Base-by-base conservation (phyloP, 2,113 vertebrate species). In the Gnathonemus echidnorhynchus region DNA sequence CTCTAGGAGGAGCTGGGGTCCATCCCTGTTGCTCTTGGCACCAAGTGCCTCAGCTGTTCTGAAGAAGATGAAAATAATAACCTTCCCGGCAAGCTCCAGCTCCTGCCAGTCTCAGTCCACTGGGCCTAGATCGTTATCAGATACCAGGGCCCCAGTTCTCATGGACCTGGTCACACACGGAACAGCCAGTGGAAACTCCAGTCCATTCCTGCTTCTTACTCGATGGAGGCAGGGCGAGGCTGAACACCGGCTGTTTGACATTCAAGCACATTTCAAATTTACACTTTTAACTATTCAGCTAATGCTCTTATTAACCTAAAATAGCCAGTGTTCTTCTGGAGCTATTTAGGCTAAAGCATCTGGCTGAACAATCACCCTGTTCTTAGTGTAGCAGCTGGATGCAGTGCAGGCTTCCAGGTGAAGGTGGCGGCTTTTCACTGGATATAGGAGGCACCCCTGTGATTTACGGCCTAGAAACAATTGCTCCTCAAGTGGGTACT, bases 41-140 rank as follows among this genome's bases (percentile, higher is more conserved):
- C 48, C 46, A 87, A 53, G 10, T 53, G 49, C 6, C 5, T 87
- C 24, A 48, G 27, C 86, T 17, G 7, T 53, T 27, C 11, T 50
- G 21, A 86, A n/a, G 24, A 52, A 87, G n/a, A 87, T 27, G 9
- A 87, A 87, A 87, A 53, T 87, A 87, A 87, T 35, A 87, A 53
- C 15, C 86, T 87, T 50, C 49, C 86, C 15, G 11, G 19, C 27
- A 31, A 87, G 49, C 4, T 2, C 0, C 11, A 15, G 49, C 48
- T 87, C 86, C 86, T 13, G 49, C 48, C 49, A 31, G 49, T 87
- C 49, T 53, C 27, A 24, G 10, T 53, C 49, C 86, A 52, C n/a
- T 5, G 24, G 86, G 86, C 49, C 27, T 24, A n/a, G 49, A 50
- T 53, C 48, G 27, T 87, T 53, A 52, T 87, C 48, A 2, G 49